Base-by-base conservation (phyloP, 2,797 vertebrate species). In the Gymnocypris eckloni region DNA sequence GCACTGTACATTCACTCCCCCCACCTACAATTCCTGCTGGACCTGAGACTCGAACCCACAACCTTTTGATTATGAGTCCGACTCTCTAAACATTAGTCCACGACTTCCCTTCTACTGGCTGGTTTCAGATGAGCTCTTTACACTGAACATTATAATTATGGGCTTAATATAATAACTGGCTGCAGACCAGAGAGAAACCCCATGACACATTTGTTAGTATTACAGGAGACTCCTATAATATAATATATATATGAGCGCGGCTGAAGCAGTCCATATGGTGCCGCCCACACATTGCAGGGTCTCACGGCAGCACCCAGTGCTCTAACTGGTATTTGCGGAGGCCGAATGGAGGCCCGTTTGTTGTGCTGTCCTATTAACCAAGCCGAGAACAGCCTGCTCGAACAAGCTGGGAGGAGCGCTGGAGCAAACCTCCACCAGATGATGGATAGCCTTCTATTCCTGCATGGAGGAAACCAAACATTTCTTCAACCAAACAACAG, bases 361-460 rank as follows among this genome's bases (percentile, higher is more conserved):
- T 81, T 45, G 39, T 78, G 64, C 72, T 54, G 66, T 80, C 84
- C 69, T 77, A 75, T 84, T 45, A 87, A 64, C 41, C 4, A 6
- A 81, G 43, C 56, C 11, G 66, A 13, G 50, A 79, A 79, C 84
- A 61, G 70, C 48, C 70, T 59, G 71, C 39, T n/a, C 54, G 80
- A 64, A 70, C 80, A 61, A 79, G 48, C 37, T 56, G 43, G 28
- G 81, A 77, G 43, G 37, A 39, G 15, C 4, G 0, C 20, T 45
- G 22, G 52, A 69, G 54, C 71, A 50, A 4, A 56, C 81, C 82
- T 61, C 39, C 71, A 79, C 56, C 33, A 9, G 16, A 70, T 89
- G 84, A 90, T 79, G 61, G 86, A 89, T 86, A 45, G 41, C 67
- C 45, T 86, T 89, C 81, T 86, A 88, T 82, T 85, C 25, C 67